Conservation (phyloP, 2,888 invertebrate genomes). For the Tricholauxania praeusta region DNA sequence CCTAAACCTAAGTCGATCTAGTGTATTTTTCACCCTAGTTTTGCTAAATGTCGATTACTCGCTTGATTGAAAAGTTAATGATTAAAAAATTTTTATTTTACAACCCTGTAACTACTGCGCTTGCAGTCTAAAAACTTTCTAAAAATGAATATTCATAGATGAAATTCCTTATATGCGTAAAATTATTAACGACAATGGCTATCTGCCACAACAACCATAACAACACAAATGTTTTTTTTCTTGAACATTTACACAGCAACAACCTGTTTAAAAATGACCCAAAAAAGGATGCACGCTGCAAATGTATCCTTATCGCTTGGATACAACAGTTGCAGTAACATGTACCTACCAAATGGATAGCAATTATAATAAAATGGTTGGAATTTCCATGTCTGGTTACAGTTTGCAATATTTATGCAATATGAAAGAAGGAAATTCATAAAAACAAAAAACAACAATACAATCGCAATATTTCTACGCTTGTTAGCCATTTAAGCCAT, state of each 20-base stretch:
- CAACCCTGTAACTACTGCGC: no score
- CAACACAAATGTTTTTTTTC: no score
- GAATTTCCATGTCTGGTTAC: slow-evolving; percentile 46
- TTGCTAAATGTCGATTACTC: no score
- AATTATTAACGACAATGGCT: no score
- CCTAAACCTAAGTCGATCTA: no score
- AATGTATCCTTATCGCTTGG: slow-evolving; percentile 22
- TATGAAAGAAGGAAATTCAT: slow-evolving; percentile 3
- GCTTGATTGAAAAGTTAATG: no score
- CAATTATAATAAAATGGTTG: slow-evolving; percentile 51
- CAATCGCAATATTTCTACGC: slow-evolving; percentile 50
- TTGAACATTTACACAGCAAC: neutral
- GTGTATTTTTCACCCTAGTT: no score
- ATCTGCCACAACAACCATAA: no score
- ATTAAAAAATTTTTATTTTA: no score
- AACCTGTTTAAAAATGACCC: slow-evolving; percentile 30
- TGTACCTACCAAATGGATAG: slow-evolving; percentile 32
- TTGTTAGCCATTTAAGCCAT: slow-evolving; percentile 61
- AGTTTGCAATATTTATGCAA: neutral
- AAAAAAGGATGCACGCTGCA: slow-evolving; percentile 34
- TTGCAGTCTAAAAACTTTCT: no score
- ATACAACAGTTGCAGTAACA: slow-evolving; percentile 37
- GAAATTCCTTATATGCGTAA: no score
- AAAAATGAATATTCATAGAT: no score
- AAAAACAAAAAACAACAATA: slow-evolving; percentile 35